Base-by-base conservation (phyloP, 2,797 vertebrate species). In the Coregonus sp. region DNA sequence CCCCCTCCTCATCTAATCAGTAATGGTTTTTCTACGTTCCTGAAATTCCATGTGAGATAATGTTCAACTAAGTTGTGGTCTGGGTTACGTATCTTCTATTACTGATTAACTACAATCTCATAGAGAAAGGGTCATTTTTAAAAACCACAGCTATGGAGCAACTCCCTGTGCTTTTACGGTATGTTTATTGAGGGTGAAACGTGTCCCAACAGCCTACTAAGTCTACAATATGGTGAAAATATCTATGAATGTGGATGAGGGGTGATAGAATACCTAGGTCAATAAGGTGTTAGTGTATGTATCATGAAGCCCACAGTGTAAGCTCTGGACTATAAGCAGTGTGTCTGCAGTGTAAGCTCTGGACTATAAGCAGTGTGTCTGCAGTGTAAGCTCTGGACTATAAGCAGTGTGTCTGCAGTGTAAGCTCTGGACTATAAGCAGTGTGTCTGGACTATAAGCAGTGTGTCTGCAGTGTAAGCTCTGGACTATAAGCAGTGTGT, bases 41-140 rank as follows among this genome's bases (percentile, higher is more conserved):
- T 74, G 33, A 40, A 47, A 74, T 65, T 74, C 72, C 72, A 40
- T 9, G 56, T 6, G 29, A 56, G 72, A 63, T 35, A 47, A 63
- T 74, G 35, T 74, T 74, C 33, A 20, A 59, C n/a, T 2, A 14
- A 35, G 29, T 31, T 59, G 52, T 14, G 54, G 33, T 40, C 69
- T 25, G 56, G n/a, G 56, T 63, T 25, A 63, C 12, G 35, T 74
- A 35, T 40, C 25, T 20, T 35, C 35, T 65, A 40, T 40, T 29
- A 74, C 31, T 63, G 4, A 74, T 74, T 74, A 74, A 74, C 72
- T 35, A 31, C n/a, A 11, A 11, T 70, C 35, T 9, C 18, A 0
- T 70, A 47, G 37, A 70, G 9, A 70, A 35, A 61, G 31, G 52
- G 52, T 12, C 1, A 4, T 59, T 29, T 73, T 63, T 25, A 29